Base-by-base conservation (phyloP, 1,140 invertebrate genomes). In the Coenobita brevimanus region DNA sequence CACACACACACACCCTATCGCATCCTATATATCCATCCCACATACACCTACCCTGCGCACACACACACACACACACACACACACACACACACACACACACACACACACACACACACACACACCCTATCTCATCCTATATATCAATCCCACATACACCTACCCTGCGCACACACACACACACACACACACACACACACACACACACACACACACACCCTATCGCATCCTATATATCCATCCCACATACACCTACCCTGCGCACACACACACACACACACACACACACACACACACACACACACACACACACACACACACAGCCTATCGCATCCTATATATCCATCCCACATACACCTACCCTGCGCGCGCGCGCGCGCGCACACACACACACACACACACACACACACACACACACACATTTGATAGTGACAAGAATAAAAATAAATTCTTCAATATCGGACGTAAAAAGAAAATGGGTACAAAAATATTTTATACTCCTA, bases 381-480 rank as follows among this genome's bases (percentile, higher is more conserved):
- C 90, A 90, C 67, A 91, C 90, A 90, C 89, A 73, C 86, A 90
- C 89, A 73, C 89, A 90, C 60, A 84, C 89, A 46, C 87, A 86
- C 60, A 62, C 82, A 88, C 21, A 95, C 95, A 94, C 94, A 94
- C 94, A 92, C 92, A 89, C 90, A 89, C 85, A 90, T 60, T 17
- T 89, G 36, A 27, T 71, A 83, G n/a, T n/a, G n/a, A n/a, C n/a
- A n/a, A n/a, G n/a, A n/a, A n/a, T n/a, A n/a, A n/a, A n/a, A n/a
- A n/a, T n/a, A n/a, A n/a, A n/a, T n/a, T n/a, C n/a, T n/a, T n/a
- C n/a, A n/a, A n/a, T n/a, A n/a, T n/a, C n/a, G n/a, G n/a, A n/a
- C n/a, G n/a, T n/a, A n/a, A n/a, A n/a, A n/a, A n/a, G n/a, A n/a
- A n/a, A n/a, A n/a, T n/a, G n/a, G n/a, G n/a, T n/a, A n/a, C n/a